Base-by-base conservation (phyloP, 2,113 vertebrate genomes). In the Ciconia stormi region DNA sequence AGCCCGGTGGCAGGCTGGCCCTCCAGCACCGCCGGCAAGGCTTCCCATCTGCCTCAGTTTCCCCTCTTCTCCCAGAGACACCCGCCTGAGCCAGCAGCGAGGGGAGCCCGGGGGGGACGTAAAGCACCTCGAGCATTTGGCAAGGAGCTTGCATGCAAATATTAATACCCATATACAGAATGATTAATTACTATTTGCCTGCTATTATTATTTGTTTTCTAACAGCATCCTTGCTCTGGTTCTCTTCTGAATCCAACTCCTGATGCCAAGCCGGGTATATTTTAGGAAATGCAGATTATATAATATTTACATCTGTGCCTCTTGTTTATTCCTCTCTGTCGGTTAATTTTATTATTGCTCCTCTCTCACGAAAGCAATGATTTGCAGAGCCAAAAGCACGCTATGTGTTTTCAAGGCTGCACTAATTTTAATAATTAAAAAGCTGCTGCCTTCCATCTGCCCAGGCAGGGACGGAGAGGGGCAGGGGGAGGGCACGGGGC, bases 291-390 rank as follows among this genome's bases (percentile, higher is more conserved):
- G 87, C 76, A 84, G 93, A 90, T 95, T 96, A 95, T 96, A 91
- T 97, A 97, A 97, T 96, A 96, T 96, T 97, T 97, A 97, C 96
- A 97, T 96, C 97, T 97, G 96, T 95, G 95, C 84, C 82, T 49
- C 90, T 96, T 94, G 90, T 94, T 95, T 94, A 87, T 93, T 89
- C 94, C 93, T 96, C 86, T 90, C 84, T 79, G 84, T 42, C 61
- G 2, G 88, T 92, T 94, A 96, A 95, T 96, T 97, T 90, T 94
- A 93, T 96, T 92, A 63, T 80, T 50, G 87, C 93, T 82, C 46
- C 91, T 92, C 90, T 95, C 85, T 90, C 96, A 66, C 29, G 15
- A 94, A 89, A 89, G 70, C 95, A 76, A 16, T 47, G 90, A 96
- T 95, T 91, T 83, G 95, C 90, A 84, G 83, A 94, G 95, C 94